Conservation (phyloP, 30 jellyfish, hydroid and myxozoan species). For the Aurelia coerulea region DNA sequence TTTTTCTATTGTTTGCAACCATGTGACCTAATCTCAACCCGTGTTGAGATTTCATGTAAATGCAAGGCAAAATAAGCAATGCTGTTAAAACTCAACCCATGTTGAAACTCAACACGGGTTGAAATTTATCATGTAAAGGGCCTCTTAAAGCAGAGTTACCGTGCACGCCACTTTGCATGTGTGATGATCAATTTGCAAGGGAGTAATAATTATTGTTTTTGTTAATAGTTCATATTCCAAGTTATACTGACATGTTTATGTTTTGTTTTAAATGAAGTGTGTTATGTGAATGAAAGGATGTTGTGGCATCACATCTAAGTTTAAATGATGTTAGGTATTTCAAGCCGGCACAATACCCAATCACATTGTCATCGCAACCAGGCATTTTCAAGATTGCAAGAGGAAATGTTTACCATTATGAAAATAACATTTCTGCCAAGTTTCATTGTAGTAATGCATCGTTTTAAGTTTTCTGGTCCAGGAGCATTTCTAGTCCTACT, state of each 20-base stretch:
- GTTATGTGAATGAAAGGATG: neutral
- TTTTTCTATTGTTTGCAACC: neutral
- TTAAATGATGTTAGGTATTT: neutral
- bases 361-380: slow-evolving; percentile 11
- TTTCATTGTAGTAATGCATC: slow-evolving; percentile 9
- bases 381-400: slow-evolving; percentile 20
- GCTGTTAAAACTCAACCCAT: too few relatives aligned
- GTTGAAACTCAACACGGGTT: too few relatives aligned
- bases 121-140: too few relatives aligned
- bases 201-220: slow-evolving; percentile 2
- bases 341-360: neutral
- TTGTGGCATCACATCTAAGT: neutral
- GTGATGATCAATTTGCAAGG: slow-evolving; percentile 28
- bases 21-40: too few relatives aligned
- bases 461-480: neutral
- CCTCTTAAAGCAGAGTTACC: neutral
- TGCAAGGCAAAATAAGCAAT: too few relatives aligned
- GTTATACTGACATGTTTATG: neutral
- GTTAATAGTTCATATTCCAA: neutral
- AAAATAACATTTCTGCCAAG: slow-evolving; percentile 7
- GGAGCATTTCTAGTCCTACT: slow-evolving; percentile 26
- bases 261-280: neutral
- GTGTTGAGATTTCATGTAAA: too few relatives aligned
- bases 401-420: slow-evolving; percentile 15
- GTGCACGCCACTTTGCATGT: slow-evolving; percentile 11